Percentiles rank a stretch among this genome's conserved stretches.
phyloP scores from a whole-genome alignment of 2,888 invertebrate species.

The Eristalis intricaria region DNA sequence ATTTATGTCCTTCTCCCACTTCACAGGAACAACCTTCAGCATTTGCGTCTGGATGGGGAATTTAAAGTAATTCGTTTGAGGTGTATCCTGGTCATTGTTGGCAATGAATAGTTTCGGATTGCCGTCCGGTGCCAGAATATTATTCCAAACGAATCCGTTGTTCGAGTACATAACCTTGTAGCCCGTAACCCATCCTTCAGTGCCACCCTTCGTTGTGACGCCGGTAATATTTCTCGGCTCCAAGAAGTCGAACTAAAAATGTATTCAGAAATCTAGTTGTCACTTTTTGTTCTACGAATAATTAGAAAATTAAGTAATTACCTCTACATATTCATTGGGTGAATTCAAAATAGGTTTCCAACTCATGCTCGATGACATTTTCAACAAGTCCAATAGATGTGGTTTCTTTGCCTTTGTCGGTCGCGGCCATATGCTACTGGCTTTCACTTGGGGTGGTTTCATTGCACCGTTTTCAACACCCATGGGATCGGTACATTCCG shows the following conservation, averaged over 20 bases:
- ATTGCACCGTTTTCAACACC: conserved; percentile 86
- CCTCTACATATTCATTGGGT: conserved; percentile 87
- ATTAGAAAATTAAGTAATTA: conserved; percentile 73
- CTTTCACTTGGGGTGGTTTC: conserved; percentile 84
- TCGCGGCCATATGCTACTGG: conserved; percentile 78
- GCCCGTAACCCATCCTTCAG: conserved; percentile 88
- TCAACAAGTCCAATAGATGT: conserved; percentile 77
- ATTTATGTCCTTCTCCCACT: conserved; percentile 88
- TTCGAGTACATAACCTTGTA: conserved; percentile 89
- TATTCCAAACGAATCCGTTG: conserved; percentile 88
- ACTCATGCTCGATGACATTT: conserved; percentile 81
- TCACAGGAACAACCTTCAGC: conserved; percentile 87
- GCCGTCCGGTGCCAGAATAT: conserved; percentile 83
- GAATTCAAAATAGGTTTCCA: conserved; percentile 88
- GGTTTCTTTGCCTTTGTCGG: conserved; percentile 75
- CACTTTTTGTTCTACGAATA: not conserved
- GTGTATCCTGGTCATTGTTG: conserved; percentile 86
- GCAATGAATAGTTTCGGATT: conserved; percentile 85
- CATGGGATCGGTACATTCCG: conserved; percentile 87
- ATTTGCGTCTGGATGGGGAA: conserved; percentile 88
- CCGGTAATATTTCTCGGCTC: conserved; percentile 90
- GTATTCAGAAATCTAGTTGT: not conserved
- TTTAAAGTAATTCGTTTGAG: conserved; percentile 86
- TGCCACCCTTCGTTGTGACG: conserved; percentile 87
- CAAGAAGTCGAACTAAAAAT: conserved; percentile 86